phyloP scores from a whole-genome alignment of 2,888 invertebrate genomes.

The Micropterix aruncella region DNA sequence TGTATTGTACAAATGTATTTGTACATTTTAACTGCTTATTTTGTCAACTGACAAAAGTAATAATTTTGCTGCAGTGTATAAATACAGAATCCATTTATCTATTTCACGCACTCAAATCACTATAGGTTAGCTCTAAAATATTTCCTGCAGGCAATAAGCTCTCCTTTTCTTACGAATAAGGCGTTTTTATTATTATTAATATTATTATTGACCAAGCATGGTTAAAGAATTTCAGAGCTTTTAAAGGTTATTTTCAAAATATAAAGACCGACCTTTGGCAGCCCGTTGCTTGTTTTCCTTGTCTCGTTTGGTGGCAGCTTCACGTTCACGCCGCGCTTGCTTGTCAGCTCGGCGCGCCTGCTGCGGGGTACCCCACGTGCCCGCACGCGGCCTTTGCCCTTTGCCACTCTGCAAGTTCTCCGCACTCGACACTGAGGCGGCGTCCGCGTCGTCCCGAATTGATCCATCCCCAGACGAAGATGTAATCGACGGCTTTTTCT shows the following conservation, averaged over 20 bases:
- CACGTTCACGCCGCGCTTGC: slow-evolving; percentile 18
- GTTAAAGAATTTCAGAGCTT: too few relatives aligned
- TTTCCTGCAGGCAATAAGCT: neutral
- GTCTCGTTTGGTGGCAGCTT: slow-evolving; percentile 19
- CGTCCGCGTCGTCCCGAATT: neutral
- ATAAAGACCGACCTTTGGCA: neutral
- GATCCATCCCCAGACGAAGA: neutral
- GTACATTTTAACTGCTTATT: too few relatives aligned
- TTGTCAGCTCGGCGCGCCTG: slow-evolving; percentile 5
- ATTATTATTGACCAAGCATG: too few relatives aligned
- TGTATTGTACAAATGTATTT: too few relatives aligned
- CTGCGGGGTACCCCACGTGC: slow-evolving; percentile 41
- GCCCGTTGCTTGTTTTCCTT: slow-evolving; percentile 22
- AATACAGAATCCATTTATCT: too few relatives aligned
- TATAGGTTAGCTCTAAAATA: slow-evolving; percentile 8
- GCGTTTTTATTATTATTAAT: too few relatives aligned
- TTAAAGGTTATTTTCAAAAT: too few relatives aligned
- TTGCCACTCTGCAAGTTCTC: neutral
- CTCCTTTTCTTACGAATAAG: too few relatives aligned
- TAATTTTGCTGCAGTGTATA: too few relatives aligned
- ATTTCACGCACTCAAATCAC: too few relatives aligned
- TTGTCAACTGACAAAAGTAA: too few relatives aligned
- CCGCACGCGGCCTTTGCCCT: slow-evolving; percentile 40
- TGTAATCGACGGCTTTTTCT: neutral
- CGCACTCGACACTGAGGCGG: neutral